phyloP scores from a whole-genome alignment of 2,797 vertebrate species.

The Lithobates sylvaticus region DNA sequence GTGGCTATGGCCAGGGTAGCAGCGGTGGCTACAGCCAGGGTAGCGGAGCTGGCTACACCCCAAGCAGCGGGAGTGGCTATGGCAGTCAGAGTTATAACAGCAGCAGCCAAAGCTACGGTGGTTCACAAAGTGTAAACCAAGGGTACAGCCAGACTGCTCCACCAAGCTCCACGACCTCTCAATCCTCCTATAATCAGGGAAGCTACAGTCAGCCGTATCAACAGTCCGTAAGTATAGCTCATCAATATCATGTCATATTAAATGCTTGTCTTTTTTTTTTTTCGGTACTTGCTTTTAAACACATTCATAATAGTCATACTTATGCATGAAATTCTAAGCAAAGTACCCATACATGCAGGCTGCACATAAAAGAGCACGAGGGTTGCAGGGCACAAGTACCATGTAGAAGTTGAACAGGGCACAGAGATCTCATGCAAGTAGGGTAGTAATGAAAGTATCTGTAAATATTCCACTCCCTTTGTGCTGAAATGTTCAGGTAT shows the following conservation, averaged over 20 bases:
- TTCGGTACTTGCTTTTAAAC: not conserved
- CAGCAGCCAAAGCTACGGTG: slow-evolving; percentile 76
- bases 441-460: too few species aligned
- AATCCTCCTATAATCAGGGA: slow-evolving; percentile 82
- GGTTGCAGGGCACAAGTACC: too few species aligned
- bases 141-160: slow-evolving; percentile 72
- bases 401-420: too few species aligned
- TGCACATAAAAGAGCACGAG: too few species aligned
- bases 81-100: slow-evolving; percentile 74
- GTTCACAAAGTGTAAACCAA: slow-evolving; percentile 75
- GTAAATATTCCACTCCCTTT: too few species aligned
- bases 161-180: slow-evolving; percentile 61
- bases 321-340: too few species aligned
- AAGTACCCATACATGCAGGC: too few species aligned
- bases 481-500: too few species aligned
- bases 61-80: slow-evolving; percentile 77
- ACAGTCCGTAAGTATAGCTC: slow-evolving; percentile 79
- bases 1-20: slow-evolving; percentile 72
- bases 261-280: not conserved
- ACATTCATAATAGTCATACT: too few species aligned
- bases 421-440: too few species aligned
- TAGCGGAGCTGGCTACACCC: slow-evolving; percentile 76
- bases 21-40: slow-evolving; percentile 74
- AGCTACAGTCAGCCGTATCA: slow-evolving; percentile 80
- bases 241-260: not conserved